Evolutionary conservation across 1,140 invertebrate species (phyloP).

Genomic region (Philopotamus ludificatus): DNA sequence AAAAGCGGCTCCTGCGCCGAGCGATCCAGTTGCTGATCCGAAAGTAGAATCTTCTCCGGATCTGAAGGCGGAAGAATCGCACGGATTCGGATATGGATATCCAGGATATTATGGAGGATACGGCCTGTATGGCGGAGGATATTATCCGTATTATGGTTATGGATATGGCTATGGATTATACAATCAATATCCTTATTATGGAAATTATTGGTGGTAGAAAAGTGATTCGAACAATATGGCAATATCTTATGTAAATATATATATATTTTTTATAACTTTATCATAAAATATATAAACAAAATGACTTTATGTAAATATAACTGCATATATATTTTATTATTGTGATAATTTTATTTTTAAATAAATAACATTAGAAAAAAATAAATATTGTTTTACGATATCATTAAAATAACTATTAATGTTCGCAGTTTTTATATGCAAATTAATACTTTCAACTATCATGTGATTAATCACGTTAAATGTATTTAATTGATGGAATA

Average conservation of each 20-base stretch:
- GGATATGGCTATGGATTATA: slow-evolving; percentile 47
- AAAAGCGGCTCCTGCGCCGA: no score
- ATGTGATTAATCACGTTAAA: no score
- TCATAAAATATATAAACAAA: slow-evolving; percentile 1
- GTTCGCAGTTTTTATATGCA: no score
- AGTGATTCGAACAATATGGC: not conserved
- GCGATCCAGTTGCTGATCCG: slow-evolving; percentile 44
- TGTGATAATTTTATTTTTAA: no score
- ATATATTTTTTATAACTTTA: slow-evolving; percentile 11
- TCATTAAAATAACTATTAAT: no score
- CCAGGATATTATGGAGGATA: slow-evolving; percentile 47
- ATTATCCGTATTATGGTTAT: slow-evolving; percentile 44
- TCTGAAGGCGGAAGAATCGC: slow-evolving; percentile 49
- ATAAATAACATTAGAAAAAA: no score
- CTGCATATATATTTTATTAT: no score
- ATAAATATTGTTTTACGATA: no score
- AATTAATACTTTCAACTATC: no score
- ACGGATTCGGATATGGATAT: slow-evolving; percentile 35
- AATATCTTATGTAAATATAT: not conserved
- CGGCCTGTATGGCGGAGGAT: slow-evolving; percentile 42
- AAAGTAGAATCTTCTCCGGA: slow-evolving; percentile 46
- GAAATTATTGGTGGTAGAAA: slow-evolving; percentile 46
- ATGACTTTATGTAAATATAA: not conserved
- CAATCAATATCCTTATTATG: slow-evolving; percentile 44
- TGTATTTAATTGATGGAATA: no score